Base-by-base conservation (phyloP, 2,888 invertebrate species). In the Epinotia nisella region DNA sequence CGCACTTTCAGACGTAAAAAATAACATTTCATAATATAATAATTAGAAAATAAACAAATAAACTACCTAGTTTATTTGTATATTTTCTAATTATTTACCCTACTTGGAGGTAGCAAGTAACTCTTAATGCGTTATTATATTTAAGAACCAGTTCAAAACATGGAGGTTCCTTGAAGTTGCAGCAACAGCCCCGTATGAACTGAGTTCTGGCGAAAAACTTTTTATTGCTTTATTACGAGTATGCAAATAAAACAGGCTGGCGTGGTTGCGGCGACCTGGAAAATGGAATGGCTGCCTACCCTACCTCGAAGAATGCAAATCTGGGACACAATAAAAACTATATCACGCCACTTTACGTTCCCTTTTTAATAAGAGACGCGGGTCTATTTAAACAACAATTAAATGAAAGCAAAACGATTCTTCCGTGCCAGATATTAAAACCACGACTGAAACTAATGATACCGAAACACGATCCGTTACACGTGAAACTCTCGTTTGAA, bases 281-380 rank as follows among this genome's bases (percentile, higher is more conserved):
- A 80, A 81, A 83, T 82, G 80, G 83, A 86, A 83, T 80, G 80
- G 80, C 82, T 82, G 80, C 79, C 83, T 77, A 83, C 81, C 78
- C 78, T 80, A 80, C 77, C 79, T 77, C 81, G 80, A 82, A 84
- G 83, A 83, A 82, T 81, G 79, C 79, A 82, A 87, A 90, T 89
- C 86, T 88, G 82, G 89, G 83, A 78, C 88, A 83, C 83, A 83
- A 85, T 86, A 84, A 87, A 79, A 82, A 82, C 81, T 75, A 78
- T 81, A 78, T 79, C 78, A 79, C 78, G 76, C 78, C 76, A 79
- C 74, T 78, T 76, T 74, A 76, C 72, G 62, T 77, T 75, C 74
- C 64, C 74, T 74, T 53, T 60, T 60, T 56, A 55, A 70, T 58
- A 70, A 41, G 66, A 67, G 45, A 67, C 29, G 21, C 3, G 11